Conservation (phyloP, 2,113 vertebrate genomes). For the Notothenia coriiceps region DNA sequence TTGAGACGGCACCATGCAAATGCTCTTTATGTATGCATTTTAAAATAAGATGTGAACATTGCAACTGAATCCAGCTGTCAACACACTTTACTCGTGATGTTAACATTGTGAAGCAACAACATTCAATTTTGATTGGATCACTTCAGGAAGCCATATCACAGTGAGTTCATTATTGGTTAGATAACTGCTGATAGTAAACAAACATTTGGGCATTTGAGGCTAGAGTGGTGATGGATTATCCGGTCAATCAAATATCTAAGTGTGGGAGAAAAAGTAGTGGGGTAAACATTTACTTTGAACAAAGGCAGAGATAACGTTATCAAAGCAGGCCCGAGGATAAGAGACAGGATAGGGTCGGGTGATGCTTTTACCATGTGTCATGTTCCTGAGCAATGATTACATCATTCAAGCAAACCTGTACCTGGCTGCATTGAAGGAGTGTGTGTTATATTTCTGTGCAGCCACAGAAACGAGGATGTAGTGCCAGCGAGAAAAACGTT, state of each 20-base stretch:
- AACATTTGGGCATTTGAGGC: neutral
- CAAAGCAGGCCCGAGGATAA: slow-evolving; percentile 11
- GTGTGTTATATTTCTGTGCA: slow-evolving; percentile 22
- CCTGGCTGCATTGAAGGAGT: slow-evolving; percentile 8
- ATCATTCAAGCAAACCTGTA: slow-evolving; percentile 27
- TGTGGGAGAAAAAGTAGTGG: neutral
- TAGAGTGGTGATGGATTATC: neutral
- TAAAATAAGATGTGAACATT: neutral
- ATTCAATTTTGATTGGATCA: slow-evolving; percentile 12
- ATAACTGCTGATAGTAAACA: slow-evolving; percentile 16
- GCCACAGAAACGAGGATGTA: slow-evolving; percentile 37
- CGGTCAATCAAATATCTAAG: slow-evolving; percentile 1
- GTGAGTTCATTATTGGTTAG: neutral
- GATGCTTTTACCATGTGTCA: slow-evolving; percentile 20
- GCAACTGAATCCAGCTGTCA: neutral
- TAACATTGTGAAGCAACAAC: neutral
- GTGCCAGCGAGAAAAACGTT: slow-evolving; percentile 9
- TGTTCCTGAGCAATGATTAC: slow-evolving; percentile 31
- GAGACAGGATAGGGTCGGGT: neutral
- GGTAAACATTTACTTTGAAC: slow-evolving; percentile 9
- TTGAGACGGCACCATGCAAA: neutral
- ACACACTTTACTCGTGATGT: neutral
- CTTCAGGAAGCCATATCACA: slow-evolving; percentile 9
- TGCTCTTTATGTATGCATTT: neutral
- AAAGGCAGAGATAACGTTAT: slow-evolving; percentile 22